Evolutionary conservation across 2,113 vertebrate genomes (phyloP), one percentile per base, ranked within the genome.

Genomic region (Hoplias malabaricus): DNA sequence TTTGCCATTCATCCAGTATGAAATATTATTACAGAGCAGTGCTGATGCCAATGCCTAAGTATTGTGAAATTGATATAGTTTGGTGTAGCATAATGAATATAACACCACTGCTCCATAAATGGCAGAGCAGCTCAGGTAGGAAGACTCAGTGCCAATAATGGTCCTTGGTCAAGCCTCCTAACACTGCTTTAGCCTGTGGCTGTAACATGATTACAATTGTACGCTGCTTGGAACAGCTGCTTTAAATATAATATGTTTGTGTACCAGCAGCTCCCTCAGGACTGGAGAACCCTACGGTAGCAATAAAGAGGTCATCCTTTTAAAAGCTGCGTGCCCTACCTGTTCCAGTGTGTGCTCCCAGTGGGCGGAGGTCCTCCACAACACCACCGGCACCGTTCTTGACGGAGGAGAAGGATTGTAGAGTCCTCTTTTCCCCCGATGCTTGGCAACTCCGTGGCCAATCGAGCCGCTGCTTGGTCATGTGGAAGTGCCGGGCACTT

Each of bases 401-500:
- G 73, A 54, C 66, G 73, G 73, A 34, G 23, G 42, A 33, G 34
- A 48, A 36, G 42, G 42, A 74, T n/a, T 16, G 38, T 10, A 0
- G 42, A 50, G 54, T 54, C 73, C 63, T 43, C 25, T 53, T 66
- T 43, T 53, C 36, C 31, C 72, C 29, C 8, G 43, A 31, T 31
- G 33, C 72, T 27, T 53, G 43, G 14, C 13, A 1, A 54, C 50
- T 36, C n/a, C 38, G 31, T 61, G 21, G 33, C 46, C 73, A 40
- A 42, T 66, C 46, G 11, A 66, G 73, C 23, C 21, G 73, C 46
- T 54, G 29, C 61, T 40, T 75, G 73, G 73, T 75, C 43, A 54
- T 75, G 73, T 66, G 73, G 73, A 75, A 75, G 46, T 40, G 61
- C 36, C 38, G 38, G 38, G 56, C 46, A 66, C 61, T 43, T 75